These are phyloP conservation scores for Kryptolebias marmoratus DNA, from an alignment of 2,113 vertebrate species.

Conservation along the genomic window DNA sequence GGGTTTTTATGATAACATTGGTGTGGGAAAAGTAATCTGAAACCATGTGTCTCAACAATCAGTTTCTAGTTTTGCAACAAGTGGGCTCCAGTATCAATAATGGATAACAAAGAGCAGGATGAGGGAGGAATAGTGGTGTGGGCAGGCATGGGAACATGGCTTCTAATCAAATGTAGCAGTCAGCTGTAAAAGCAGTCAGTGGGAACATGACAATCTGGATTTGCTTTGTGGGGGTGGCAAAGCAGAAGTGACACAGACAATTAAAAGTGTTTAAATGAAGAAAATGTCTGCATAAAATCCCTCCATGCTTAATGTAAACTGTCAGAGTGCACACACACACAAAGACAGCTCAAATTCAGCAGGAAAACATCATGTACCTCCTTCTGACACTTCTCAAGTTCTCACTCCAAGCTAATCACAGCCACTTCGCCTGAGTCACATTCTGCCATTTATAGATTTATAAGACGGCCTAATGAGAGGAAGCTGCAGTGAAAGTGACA, in stretches of 20 bases:
- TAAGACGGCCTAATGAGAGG: no score
- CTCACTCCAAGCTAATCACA: no score
- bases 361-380: no score
- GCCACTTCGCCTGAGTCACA: no score
- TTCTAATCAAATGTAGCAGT: conserved; percentile 10
- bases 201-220: conserved; percentile 6
- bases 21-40: conserved; percentile 44
- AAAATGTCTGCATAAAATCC: neutral
- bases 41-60: conserved; percentile 41
- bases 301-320: no score
- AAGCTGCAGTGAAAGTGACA: no score
- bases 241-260: neutral
- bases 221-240: neutral
- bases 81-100: conserved; percentile 70
- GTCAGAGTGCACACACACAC: no score
- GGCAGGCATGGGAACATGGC: neutral
- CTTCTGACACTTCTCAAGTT: no score
- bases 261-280: neutral
- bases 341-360: no score
- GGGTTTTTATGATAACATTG: neutral
- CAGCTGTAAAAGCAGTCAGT: neutral
- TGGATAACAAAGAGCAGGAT: conserved; percentile 47
- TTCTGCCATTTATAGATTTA: no score
- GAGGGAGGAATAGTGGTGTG: conserved; percentile 1
- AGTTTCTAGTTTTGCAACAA: conserved; percentile 57